Conservation (phyloP, 2,113 vertebrate species). For the Machaerirhynchus nigripectus region DNA sequence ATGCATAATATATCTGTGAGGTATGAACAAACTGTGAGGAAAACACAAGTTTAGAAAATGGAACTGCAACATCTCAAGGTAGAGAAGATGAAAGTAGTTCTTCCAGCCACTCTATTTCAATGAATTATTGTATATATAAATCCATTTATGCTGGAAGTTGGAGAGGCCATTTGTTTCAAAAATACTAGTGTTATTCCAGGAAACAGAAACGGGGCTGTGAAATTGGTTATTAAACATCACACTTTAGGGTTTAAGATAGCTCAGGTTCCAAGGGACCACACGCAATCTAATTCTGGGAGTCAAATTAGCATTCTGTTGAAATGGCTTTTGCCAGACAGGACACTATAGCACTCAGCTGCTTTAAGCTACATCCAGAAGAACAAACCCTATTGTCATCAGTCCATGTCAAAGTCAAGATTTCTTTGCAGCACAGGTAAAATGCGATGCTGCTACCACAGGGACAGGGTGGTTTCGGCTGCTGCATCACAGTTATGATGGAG, state of each 20-base stretch:
- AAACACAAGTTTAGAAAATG: neutral
- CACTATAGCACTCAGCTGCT: neutral
- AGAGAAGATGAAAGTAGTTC: neutral
- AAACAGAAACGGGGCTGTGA: neutral
- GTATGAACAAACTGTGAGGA: neutral
- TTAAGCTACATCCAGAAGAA: neutral
- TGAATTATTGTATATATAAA: neutral
- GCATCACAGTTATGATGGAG: neutral
- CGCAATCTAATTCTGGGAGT: fast-evolving
- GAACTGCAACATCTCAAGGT: neutral
- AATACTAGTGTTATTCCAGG: neutral
- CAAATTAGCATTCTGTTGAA: neutral
- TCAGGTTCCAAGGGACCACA: neutral
- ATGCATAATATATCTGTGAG: neutral
- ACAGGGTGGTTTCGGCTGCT: neutral
- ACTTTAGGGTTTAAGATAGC: neutral
- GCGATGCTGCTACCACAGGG: neutral
- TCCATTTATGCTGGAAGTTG: neutral
- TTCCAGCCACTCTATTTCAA: neutral
- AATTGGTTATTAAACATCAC: neutral
- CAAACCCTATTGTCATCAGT: neutral
- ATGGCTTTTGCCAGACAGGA: neutral
- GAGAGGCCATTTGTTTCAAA: neutral
- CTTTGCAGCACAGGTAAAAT: neutral
- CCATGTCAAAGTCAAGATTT: neutral